Evolutionary conservation across 2,113 vertebrate species (phyloP), one percentile per base, ranked within the genome.

Genomic region (Malurus melanocephalus): DNA sequence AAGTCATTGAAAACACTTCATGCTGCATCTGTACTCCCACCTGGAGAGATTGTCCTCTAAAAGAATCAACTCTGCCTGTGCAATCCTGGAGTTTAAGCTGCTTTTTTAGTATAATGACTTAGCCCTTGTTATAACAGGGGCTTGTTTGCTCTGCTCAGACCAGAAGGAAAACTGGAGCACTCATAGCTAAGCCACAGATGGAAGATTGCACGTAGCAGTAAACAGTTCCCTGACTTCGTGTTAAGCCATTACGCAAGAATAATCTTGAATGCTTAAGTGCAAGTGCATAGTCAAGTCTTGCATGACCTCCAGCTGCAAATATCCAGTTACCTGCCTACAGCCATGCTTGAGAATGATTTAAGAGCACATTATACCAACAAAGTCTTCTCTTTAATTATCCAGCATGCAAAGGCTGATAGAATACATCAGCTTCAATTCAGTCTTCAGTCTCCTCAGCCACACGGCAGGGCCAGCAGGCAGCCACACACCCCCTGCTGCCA

Each of bases 231-330:
- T 72, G 79, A 62, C 53, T 85, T 79, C 42, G 46, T 13, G 7
- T 77, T 79, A 75, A 93, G 28, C 53, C 51, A 55, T 81, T 91
- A 67, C 0, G 0, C 77, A 95, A 87, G 40, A 94, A 27, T 30
- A 83, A 61, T 78, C 49, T 72, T 68, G 66, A 93, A 92, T 40
- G 33, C 13, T 85, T 87, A 94, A 93, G 80, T 88, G 77, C 76
- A 83, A 89, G 61, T 89, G 83, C 86, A 78, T 68, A 86, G 66
- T 91, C 66, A 85, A 92, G 77, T 90, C 69, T 83, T 81, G 24
- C 83, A 73, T 86, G 90, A 91, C 83, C 51, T 92, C 62, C 73
- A 92, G 90, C 61, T 83, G 82, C 57, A 81, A 66, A 86, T 84
- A 90, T 57, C 59, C 80, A 85, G 57, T 86, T 88, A 85, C 74